Base-by-base conservation (phyloP, 2,888 invertebrate species). In the Terebella lapidaria region DNA sequence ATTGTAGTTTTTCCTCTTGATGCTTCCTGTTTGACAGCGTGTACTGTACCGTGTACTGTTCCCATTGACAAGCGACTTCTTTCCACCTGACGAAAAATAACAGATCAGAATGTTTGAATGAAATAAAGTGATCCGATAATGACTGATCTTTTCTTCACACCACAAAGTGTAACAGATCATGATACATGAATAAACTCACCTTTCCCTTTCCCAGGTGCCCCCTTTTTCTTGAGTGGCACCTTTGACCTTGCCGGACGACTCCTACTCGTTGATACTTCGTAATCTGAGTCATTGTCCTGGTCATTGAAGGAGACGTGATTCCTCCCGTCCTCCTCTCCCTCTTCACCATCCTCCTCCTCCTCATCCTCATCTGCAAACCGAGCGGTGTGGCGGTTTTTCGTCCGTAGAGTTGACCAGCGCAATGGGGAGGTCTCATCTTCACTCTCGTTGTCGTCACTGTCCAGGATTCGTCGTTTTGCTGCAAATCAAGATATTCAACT, bases 1-100 rank as follows among this genome's bases (percentile, higher is more conserved):
- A 25, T 64, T 65, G 49, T 66, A 62, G 28, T 58, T 30, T 53
- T 60, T 55, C 35, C 67, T 49, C 52, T 55, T 57, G 5, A 64
- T 56, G 18, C 57, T 57, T 2, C 67, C 67, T 15, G 65, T 64
- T 1, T 58, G 24, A n/a, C 56, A 58, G n/a, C 67, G 54, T 0
- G 67, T 67, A 15, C 58, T 47, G 54, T 67, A 67, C 10, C 59
- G 49, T 1, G 49, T 56, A 29, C 61, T 51, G 54, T 53, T 59
- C 24, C 56, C 56, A 18, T 56, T 56, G 26, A 26, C 29, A 20
- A 56, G 26, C 26, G 45, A 46, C 47, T 27, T 18, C 3, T 56
- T 47, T 1, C 26, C 26, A n/a, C 25, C 46, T 46, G 24, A 15
- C n/a, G 25, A n/a, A 35, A 35, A 35, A 35, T 35, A 35, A 35